Base-by-base conservation (phyloP, 2,113 vertebrate genomes). In the Pogonocichla stellata region DNA sequence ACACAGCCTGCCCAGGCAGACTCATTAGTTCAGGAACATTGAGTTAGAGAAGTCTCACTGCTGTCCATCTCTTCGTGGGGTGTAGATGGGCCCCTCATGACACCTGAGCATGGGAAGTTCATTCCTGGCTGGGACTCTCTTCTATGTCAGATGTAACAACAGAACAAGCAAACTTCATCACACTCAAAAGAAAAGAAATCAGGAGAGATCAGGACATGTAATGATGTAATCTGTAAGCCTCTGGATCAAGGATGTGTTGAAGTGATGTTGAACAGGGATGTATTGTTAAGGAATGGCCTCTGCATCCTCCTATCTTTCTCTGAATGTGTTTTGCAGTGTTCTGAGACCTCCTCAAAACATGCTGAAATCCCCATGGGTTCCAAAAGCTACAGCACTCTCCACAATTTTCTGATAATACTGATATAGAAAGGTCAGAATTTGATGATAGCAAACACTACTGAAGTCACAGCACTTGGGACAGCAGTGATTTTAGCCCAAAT, bases 31-130 rank as follows among this genome's bases (percentile, higher is more conserved):
- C 72, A 28, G 77, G 83, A 66, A 56, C 47, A 51, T 3, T 28
- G 38, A 13, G 1, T 38, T 71, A 34, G 19, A 74, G 77, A 47
- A 67, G 56, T 81, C 50, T n/a, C 34, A 7, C 33, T 74, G 73
- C 56, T 60, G 43, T 51, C 65, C 15, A 0, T 34, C 78, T 38
- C 38, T 9, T 8, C 1, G 1, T 20, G 45, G 29, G 54, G 12
- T 26, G 38, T 29, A 53, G 50, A 22, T 50, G 38, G 22, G 9
- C 31, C 56, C 43, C 88, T 75, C 1, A 0, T 0, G 1, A 40
- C 4, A 5, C 40, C 36, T n/a, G 28, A 34, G 72, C 18, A 20
- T 9, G 56, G 42, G 24, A 56, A 86, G 22, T 14, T 70, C 40
- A 51, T 22, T 56, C 12, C 31, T n/a, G 47, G 19, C 58, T 92